phyloP scores from a whole-genome alignment of 2,113 vertebrate genomes.

The Polypterus senegalus region DNA sequence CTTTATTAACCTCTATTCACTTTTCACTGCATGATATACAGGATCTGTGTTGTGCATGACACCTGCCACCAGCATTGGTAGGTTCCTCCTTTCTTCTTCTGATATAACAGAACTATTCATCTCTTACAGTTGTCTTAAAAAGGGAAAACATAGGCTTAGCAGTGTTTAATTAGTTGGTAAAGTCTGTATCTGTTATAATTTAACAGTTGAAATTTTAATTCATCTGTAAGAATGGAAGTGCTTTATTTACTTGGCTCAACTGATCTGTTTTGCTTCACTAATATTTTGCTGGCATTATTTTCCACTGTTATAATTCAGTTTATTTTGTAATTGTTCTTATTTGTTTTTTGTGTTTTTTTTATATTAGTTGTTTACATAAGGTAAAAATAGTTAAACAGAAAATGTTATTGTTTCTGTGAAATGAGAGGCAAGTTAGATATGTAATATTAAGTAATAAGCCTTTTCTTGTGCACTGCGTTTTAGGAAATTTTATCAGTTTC shows the following conservation, averaged over 20 bases:
- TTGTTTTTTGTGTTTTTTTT: background rate
- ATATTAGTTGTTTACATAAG: background rate
- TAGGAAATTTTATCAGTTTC: slow-evolving; percentile 50
- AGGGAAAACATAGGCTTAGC: background rate
- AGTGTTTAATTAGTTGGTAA: slow-evolving; percentile 3
- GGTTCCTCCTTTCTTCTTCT: slow-evolving; percentile 78
- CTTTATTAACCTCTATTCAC: slow-evolving; percentile 66
- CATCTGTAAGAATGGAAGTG: slow-evolving; percentile 27
- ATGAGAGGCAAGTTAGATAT: slow-evolving; percentile 6
- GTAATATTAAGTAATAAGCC: slow-evolving; percentile 28
- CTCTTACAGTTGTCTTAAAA: slow-evolving; percentile 40
- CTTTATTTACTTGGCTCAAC: no score
- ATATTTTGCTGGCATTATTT: slow-evolving; percentile 9
- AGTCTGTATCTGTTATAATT: background rate
- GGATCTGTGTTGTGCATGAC: slow-evolving; percentile 99
- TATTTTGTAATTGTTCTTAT: background rate
- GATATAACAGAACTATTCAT: slow-evolving; percentile 6
- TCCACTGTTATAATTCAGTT: slow-evolving; percentile 3
- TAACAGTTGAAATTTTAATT: slow-evolving; percentile 20
- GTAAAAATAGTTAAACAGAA: no score
- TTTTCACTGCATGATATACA: slow-evolving; percentile 76
- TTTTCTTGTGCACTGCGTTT: slow-evolving; percentile 40
- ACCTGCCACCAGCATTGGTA: slow-evolving; percentile 99
- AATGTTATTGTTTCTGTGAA: background rate
- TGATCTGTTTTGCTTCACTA: background rate